Conservation (phyloP, 2,888 invertebrate genomes). For the Rotaria macrura region DNA sequence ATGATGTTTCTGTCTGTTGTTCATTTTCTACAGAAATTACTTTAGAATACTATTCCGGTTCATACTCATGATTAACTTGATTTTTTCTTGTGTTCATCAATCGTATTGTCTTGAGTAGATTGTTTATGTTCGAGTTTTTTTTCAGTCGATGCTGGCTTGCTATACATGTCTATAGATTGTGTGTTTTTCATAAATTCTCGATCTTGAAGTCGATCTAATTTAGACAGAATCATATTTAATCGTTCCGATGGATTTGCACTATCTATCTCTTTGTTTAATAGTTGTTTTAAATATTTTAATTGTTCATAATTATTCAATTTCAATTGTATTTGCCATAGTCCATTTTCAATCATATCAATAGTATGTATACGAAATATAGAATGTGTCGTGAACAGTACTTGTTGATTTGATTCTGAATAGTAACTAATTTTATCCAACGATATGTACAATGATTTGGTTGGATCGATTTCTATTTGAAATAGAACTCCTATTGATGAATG, state of each 20-base stretch:
- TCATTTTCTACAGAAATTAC: too few relatives aligned
- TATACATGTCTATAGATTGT: too few relatives aligned
- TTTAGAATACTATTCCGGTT: too few relatives aligned
- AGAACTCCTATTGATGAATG: not conserved
- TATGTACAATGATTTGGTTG: not conserved
- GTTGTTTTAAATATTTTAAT: not conserved
- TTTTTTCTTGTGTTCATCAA: too few relatives aligned
- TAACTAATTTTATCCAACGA: not conserved
- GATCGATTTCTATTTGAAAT: not conserved
- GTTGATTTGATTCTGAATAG: not conserved
- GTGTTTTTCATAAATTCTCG: too few relatives aligned
- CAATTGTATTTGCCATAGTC: not conserved
- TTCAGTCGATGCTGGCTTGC: too few relatives aligned
- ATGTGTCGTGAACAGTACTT: not conserved
- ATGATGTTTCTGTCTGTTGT: too few relatives aligned
- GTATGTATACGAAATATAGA: not conserved
- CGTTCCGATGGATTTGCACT: not conserved
- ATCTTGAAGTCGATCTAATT: not conserved
- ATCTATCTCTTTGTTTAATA: not conserved
- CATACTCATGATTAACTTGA: too few relatives aligned
- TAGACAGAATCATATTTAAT: not conserved
- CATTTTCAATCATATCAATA: not conserved
- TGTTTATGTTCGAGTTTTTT: too few relatives aligned
- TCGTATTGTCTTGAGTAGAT: too few relatives aligned
- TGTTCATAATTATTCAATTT: not conserved